Evolutionary conservation across 2,797 vertebrate species (phyloP).

Genomic region (Lutjanus campechanus): DNA sequence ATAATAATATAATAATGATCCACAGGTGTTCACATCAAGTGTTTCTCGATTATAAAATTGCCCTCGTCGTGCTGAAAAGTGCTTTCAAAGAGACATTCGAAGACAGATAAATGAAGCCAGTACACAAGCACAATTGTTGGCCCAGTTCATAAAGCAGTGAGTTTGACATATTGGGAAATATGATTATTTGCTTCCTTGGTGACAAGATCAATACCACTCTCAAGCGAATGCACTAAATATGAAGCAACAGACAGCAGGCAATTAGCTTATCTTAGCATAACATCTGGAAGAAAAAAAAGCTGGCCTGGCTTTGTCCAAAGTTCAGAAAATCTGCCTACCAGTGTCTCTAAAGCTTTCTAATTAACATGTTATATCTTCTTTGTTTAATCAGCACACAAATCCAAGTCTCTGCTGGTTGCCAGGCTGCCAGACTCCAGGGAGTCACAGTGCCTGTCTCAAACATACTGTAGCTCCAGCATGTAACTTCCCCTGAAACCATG

Average conservation of each 20-base stretch:
- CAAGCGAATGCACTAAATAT: not conserved
- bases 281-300: not conserved
- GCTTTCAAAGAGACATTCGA: not conserved
- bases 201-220: not conserved
- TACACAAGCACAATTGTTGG: no score
- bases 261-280: not conserved
- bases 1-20: not conserved
- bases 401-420: constrained; percentile 37
- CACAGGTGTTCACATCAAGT: not conserved
- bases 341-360: constrained; percentile 12
- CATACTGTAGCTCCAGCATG: not conserved
- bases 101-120: not conserved
- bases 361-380: constrained; percentile 20
- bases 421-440: constrained; percentile 34
- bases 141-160: not conserved
- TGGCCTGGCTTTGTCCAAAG: no score
- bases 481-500: not conserved
- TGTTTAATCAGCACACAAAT: constrained; percentile 39
- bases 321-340: no score
- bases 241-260: not conserved
- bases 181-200: not conserved
- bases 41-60: not conserved
- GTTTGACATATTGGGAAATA: not conserved
- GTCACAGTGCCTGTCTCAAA: not conserved
- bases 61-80: no score